phyloP scores from a whole-genome alignment of 2,888 invertebrate species.

The Chrysotoxum bicinctum region DNA sequence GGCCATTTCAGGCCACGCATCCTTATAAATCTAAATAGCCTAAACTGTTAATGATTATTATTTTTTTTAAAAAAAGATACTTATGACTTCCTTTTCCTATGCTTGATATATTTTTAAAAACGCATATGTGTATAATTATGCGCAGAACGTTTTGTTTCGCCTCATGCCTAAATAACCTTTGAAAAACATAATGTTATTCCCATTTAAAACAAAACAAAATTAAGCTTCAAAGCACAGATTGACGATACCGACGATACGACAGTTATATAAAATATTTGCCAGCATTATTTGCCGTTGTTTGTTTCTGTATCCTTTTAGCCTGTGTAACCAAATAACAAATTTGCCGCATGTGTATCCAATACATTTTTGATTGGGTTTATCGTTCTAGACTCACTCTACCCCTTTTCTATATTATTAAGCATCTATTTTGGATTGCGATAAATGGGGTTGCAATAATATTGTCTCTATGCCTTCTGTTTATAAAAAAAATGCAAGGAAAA shows the following conservation, averaged over 20 bases:
- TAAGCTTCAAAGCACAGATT: neutral
- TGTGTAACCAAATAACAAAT: conserved; percentile 40
- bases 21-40: too few species aligned
- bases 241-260: neutral
- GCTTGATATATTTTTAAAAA: neutral
- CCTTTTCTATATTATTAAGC: neutral
- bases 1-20: too few species aligned
- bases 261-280: neutral
- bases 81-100: too few species aligned
- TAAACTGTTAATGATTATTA: too few species aligned
- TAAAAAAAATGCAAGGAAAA: neutral
- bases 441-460: conserved; percentile 39
- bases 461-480: conserved; percentile 1
- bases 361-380: conserved; percentile 63
- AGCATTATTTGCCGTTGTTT: conserved; percentile 7
- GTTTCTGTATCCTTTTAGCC: neutral
- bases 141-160: neutral
- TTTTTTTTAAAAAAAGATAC: too few species aligned
- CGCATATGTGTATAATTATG: neutral
- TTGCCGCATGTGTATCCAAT: conserved; percentile 62
- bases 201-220: conserved; percentile 21
- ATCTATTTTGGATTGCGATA: neutral
- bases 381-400: neutral
- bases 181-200: conserved; percentile 1
- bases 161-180: neutral